Conservation (phyloP, 2,797 vertebrate genomes). For the Coendou prehensilis region DNA sequence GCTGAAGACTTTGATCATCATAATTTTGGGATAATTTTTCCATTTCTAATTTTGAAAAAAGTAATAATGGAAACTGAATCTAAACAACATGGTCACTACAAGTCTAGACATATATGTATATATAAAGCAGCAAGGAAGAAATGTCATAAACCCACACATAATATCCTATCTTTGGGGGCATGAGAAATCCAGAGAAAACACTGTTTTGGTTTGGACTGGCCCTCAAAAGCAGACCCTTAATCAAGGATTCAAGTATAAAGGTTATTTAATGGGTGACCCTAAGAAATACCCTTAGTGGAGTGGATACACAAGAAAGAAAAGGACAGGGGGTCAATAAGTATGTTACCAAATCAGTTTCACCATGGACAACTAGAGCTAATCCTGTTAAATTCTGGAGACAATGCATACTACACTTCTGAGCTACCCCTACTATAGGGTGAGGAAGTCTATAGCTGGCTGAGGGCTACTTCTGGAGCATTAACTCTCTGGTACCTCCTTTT, state of each 20-base stretch:
- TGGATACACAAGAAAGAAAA: neutral
- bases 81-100: neutral
- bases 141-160: slow-evolving; percentile 17
- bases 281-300: neutral
- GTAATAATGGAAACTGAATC: slow-evolving; percentile 33
- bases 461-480: neutral
- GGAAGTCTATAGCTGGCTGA: neutral
- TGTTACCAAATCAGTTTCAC: neutral
- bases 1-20: neutral
- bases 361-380: neutral
- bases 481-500: neutral
- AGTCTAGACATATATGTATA: neutral
- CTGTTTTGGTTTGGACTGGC: slow-evolving; percentile 1
- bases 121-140: neutral
- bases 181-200: slow-evolving; percentile 52
- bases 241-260: slow-evolving; percentile 18
- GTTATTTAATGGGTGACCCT: neutral
- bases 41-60: slow-evolving; percentile 45
- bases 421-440: neutral
- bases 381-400: neutral
- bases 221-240: neutral
- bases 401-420: neutral
- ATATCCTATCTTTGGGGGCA: neutral
- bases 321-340: neutral
- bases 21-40: slow-evolving; percentile 14